Evolutionary conservation across 1,140 invertebrate species (phyloP).

Genomic region (Aculops lycopersici): DNA sequence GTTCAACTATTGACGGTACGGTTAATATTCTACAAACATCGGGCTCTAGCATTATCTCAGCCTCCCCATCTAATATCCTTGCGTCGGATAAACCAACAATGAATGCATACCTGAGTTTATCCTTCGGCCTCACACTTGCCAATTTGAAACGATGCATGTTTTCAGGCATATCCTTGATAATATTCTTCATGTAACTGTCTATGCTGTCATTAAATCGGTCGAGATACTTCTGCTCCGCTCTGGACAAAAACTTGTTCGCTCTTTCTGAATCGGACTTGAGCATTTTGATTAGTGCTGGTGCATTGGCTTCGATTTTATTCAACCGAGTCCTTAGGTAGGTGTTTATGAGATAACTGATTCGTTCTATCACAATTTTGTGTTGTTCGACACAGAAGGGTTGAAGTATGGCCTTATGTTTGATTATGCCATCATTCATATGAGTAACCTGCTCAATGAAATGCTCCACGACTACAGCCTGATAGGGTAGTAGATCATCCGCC

Average conservation of each 20-base stretch:
- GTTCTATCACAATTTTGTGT: constrained; percentile 7
- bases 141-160: constrained; percentile 4
- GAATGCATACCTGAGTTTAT: constrained; percentile 6
- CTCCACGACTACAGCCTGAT: constrained; percentile 6
- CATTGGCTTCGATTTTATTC: constrained; percentile 7
- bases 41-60: neutral
- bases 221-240: constrained; percentile 7
- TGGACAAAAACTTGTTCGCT: constrained; percentile 5
- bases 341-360: constrained; percentile 7
- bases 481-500: constrained; percentile 5
- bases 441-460: constrained; percentile 8
- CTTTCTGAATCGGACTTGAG: constrained; percentile 2
- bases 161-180: constrained; percentile 3
- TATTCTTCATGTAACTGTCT: constrained; percentile 4
- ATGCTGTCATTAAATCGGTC: constrained; percentile 7
- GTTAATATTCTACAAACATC: neutral
- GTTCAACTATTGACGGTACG: neutral
- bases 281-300: constrained; percentile 4
- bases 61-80: neutral
- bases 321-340: constrained; percentile 6
- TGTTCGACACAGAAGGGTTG: constrained; percentile 7
- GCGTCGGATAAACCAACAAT: neutral
- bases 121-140: constrained; percentile 2
- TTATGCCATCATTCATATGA: constrained; percentile 6
- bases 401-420: constrained; percentile 1